A percentile compares a stretch with the other conserved stretches of the same genome.
phyloP scores from a whole-genome alignment of 1,140 invertebrate species.

The Panulirus ornatus region DNA sequence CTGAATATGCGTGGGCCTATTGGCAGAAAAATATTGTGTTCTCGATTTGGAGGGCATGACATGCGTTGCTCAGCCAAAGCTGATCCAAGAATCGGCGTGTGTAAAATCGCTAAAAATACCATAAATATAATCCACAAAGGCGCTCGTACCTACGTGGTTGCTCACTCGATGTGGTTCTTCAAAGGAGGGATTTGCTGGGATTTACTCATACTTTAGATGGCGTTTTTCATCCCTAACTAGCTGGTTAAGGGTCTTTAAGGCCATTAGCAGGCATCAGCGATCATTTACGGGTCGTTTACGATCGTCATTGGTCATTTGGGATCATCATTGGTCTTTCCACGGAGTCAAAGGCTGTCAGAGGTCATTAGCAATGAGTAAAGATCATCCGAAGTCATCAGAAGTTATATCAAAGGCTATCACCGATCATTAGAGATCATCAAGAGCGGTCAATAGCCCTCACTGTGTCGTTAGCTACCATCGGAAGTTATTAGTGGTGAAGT shows the following conservation, averaged over 20 bases:
- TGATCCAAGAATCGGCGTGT: background rate
- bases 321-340: background rate
- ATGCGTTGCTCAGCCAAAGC: conserved; percentile 34
- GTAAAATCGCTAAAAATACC: conserved; percentile 28
- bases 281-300: background rate
- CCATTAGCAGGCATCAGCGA: background rate
- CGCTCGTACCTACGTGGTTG: too few relatives aligned
- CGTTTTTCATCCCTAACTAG: too few relatives aligned
- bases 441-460: background rate
- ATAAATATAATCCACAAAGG: conserved; percentile 22
- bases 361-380: background rate
- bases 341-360: background rate
- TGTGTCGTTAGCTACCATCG: background rate
- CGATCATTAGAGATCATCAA: background rate
- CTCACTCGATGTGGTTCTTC: too few relatives aligned
- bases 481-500: too few relatives aligned
- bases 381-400: background rate
- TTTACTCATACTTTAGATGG: too few relatives aligned
- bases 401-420: background rate
- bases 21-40: conserved; percentile 37
- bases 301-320: background rate
- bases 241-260: too few relatives aligned
- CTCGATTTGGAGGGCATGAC: conserved; percentile 42
- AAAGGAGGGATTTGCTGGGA: too few relatives aligned
- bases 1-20: conserved; percentile 40